Percentiles rank a stretch among this genome's conserved stretches.
These are phyloP conservation scores for Linnaemya tessellans DNA, from an alignment of 2,888 invertebrate species.

Conservation along the genomic window DNA sequence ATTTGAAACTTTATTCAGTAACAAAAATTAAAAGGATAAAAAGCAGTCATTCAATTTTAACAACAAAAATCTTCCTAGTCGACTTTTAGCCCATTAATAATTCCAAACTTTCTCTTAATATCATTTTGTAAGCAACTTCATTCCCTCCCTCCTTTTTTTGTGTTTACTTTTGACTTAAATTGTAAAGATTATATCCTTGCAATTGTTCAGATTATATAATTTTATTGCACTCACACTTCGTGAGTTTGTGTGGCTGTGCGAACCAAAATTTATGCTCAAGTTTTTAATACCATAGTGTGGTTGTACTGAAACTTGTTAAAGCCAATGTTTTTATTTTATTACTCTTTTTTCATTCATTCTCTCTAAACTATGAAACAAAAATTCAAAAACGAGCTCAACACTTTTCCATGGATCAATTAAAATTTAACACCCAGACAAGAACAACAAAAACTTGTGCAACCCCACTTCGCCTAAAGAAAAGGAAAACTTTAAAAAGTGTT, in stretches of 20 bases:
- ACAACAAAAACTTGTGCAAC: background rate
- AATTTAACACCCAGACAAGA: constrained; percentile 29
- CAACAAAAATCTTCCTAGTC: background rate
- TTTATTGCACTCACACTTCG: constrained; percentile 42
- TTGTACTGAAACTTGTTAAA: constrained; percentile 37
- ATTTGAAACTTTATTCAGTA: too few species aligned
- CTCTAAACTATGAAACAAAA: background rate
- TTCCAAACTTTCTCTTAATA: background rate
- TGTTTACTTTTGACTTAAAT: constrained; percentile 47
- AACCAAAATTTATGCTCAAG: constrained; percentile 33
- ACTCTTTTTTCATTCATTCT: background rate
- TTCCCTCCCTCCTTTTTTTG: background rate
- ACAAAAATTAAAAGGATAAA: too few species aligned
- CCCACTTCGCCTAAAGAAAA: background rate
- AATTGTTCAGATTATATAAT: constrained; percentile 57
- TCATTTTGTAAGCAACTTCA: background rate
- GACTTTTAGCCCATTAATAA: background rate
- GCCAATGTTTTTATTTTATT: background rate
- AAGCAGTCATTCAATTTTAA: too few species aligned
- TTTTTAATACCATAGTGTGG: constrained; percentile 33
- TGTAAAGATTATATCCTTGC: constrained; percentile 46
- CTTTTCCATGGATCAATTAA: constrained; percentile 54
- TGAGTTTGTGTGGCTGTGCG: constrained; percentile 12
- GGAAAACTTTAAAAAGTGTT: constrained; percentile 44
- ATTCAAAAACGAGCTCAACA: constrained; percentile 24